Evolutionary conservation across 2,888 invertebrate species (phyloP), one percentile per base, ranked within the genome.

Genomic region (Eilema depressum): DNA sequence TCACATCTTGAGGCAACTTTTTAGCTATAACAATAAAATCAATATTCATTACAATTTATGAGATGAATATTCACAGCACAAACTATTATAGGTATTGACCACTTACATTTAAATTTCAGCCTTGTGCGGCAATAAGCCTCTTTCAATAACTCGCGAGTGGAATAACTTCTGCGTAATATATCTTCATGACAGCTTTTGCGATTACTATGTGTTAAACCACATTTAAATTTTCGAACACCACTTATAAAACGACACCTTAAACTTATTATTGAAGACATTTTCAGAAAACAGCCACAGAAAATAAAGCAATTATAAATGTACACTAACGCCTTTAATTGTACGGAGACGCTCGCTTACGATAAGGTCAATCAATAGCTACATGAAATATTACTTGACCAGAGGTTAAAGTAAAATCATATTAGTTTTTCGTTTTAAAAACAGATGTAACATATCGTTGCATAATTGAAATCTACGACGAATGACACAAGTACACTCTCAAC

Each of bases 1-100:
- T 98, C 0, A 98, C 98, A 96, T 98, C 97, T 86, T 97, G 96
- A 5, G 98, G 98, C 41, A 98, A 92, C 89, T 98, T 98, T 90
- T 98, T 98, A 0, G 98, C 98, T 98, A 75, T 96, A 95, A 71
- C 74, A 79, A 69, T 14, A 66, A 28, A 68, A 66, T 20, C 25
- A 17, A 61, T 30, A 28, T 68, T 62, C 26, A 33, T 2, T 20
- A 17, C n/a, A 53, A 25, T 37, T 60, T 37, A 25, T 11, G n/a
- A 60, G 8, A 61, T 23, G 23, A 41, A 41, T 14, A 41, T 28
- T 65, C 23, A 56, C 7, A 26, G 25, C 10, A 64, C 33, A 63
- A 57, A 62, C 41, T 14, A 26, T 60, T 23, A 30, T 37, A 57
- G 7, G 66, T 11, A 25, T 61, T 23, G 30, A 60, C 69, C 81